Evolutionary conservation across 1,140 invertebrate genomes (phyloP), one percentile per base, ranked within the genome.

Genomic region (Laupala kohalensis): DNA sequence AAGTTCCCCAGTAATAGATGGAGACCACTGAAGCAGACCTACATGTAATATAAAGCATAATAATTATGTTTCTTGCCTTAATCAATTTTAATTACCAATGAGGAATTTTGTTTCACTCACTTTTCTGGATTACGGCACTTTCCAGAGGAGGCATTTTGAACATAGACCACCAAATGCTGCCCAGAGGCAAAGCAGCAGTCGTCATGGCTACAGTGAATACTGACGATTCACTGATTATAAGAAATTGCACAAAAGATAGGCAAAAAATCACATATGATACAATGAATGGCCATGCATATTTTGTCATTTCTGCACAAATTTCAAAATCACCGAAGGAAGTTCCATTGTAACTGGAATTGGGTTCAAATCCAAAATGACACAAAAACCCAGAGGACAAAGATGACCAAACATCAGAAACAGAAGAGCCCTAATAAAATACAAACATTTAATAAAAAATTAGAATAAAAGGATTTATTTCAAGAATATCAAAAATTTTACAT

Each of bases 131-230:
- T n/a, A n/a, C n/a, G 37, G 37, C 19, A 53, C 37, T 53, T 4
- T 53, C 37, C 6, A 71, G 62, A 15, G 53, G 53, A 3, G 74
- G 63, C 78, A 84, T 81, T 73, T 81, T 81, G 74, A 86, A 85
- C 69, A 87, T 77, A n/a, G 84, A 85, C 86, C 86, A 87, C 84
- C 84, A 87, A 69, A 87, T 81, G 4, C 83, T 84, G 4, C 84
- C 80, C 3, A 87, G 65, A 12, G 86, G 86, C 26, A 87, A 77
- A 3, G 84, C 81, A 6, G 82, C 77, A 25, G 84, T 83, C 23
- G 81, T 79, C 13, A 83, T 78, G 15, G 85, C 83, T 13, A 86
- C 80, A 4, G 83, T 86, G 73, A 86, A 84, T 4, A 87, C 84
- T 12, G 85, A 82, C 28, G 84, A 86, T 76, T 86, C 84, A 64